These are phyloP conservation scores for Stegodyphus dumicola DNA, from an alignment of 1,140 invertebrate genomes.

Conservation along the genomic window DNA sequence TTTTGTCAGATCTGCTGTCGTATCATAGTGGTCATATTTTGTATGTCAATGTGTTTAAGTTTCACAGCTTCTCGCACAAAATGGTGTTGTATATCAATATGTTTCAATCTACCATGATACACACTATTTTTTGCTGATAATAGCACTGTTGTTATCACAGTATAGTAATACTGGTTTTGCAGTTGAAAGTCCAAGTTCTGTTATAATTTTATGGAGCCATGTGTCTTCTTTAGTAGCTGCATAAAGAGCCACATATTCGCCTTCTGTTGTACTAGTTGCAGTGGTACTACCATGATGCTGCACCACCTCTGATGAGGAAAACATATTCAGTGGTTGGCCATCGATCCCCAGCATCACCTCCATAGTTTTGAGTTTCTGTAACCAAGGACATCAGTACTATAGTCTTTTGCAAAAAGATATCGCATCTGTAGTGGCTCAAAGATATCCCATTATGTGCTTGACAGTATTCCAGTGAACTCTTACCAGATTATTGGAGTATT, in stretches of 20 bases:
- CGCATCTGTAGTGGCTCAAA: constrained; percentile 67
- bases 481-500: constrained; percentile 67
- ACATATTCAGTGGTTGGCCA: constrained; percentile 65
- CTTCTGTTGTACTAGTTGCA: constrained; percentile 58
- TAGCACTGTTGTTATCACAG: too few relatives aligned
- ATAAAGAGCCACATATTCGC: constrained; percentile 65
- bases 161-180: neutral
- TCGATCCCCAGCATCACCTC: constrained; percentile 64
- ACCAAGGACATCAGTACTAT: neutral
- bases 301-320: constrained; percentile 64
- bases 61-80: too few relatives aligned
- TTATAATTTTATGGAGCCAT: constrained; percentile 65
- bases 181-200: constrained; percentile 24
- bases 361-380: constrained; percentile 69
- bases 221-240: constrained; percentile 68
- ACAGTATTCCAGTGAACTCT: constrained; percentile 67
- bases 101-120: too few relatives aligned
- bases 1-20: too few relatives aligned
- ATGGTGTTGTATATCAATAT: too few relatives aligned
- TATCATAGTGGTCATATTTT: too few relatives aligned
- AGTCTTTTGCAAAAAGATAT: neutral
- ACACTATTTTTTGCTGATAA: too few relatives aligned
- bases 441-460: constrained; percentile 69
- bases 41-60: too few relatives aligned
- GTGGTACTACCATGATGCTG: constrained; percentile 63